Conservation (phyloP, 2,113 vertebrate genomes). For the Lipotes vexillifer region DNA sequence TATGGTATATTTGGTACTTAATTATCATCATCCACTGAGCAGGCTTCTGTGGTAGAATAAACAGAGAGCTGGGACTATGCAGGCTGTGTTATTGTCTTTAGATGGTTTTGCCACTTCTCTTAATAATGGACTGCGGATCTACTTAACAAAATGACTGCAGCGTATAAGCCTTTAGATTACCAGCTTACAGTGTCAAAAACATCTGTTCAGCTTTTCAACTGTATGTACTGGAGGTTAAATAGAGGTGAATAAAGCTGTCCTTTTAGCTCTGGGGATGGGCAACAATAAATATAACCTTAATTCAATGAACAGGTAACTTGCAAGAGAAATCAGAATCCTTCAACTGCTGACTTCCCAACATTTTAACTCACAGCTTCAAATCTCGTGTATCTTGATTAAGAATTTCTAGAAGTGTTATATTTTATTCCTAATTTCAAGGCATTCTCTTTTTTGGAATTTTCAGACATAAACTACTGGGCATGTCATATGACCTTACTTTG, state of each 20-base stretch:
- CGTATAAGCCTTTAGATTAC: conserved; percentile 93
- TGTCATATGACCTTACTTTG: conserved; percentile 81
- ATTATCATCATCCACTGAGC: conserved; percentile 98
- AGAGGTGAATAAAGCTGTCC: conserved; percentile 87
- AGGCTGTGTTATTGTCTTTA: conserved; percentile 94
- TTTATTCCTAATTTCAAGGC: background rate
- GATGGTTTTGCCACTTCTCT: conserved; percentile 96
- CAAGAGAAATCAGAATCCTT: conserved; percentile 47
- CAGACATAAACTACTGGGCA: conserved; percentile 82
- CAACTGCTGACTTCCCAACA: conserved; percentile 32
- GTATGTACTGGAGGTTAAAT: conserved; percentile 90
- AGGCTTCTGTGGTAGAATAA: conserved; percentile 92
- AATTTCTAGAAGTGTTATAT: conserved; percentile 19
- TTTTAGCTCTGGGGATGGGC: conserved; percentile 63
- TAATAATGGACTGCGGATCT: conserved; percentile 94
- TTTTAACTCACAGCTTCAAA: conserved; percentile 44
- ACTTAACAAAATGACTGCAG: conserved; percentile 94
- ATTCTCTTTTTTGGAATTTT: background rate
- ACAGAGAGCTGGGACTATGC: conserved; percentile 86
- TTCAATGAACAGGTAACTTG: conserved; percentile 70
- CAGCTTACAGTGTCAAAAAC: conserved; percentile 95
- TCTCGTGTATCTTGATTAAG: background rate
- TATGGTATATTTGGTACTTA: conserved; percentile 99
- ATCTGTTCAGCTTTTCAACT: conserved; percentile 93
- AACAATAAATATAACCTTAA: conserved; percentile 57